Percentiles rank a stretch among this genome's conserved stretches.
These are phyloP conservation scores for Orthonychiurus folsomi DNA, from an alignment of 2,888 invertebrate genomes.

Conservation along the genomic window DNA sequence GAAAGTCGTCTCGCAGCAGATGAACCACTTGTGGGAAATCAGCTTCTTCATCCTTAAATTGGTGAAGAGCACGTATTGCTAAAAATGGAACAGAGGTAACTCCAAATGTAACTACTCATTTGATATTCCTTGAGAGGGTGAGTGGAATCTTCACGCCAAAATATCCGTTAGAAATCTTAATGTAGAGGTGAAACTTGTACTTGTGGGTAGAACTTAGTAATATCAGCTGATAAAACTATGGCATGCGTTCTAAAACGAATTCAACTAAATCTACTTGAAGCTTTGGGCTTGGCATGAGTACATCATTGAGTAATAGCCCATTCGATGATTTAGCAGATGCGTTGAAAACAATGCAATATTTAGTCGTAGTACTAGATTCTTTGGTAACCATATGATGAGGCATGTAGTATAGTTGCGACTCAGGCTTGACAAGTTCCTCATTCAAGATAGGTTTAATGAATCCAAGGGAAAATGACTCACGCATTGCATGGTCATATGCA, in stretches of 20 bases:
- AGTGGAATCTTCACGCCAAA: background rate
- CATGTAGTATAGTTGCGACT: background rate
- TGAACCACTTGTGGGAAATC: background rate
- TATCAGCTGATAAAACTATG: conserved; percentile 4
- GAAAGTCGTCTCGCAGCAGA: background rate
- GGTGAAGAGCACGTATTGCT: background rate
- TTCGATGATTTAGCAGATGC: conserved; percentile 2
- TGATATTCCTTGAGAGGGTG: background rate
- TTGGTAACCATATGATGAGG: conserved; percentile 2
- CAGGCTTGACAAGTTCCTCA: background rate
- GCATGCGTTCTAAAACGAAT: conserved; percentile 7
- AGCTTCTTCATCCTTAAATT: background rate
- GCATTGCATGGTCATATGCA: background rate
- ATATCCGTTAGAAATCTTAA: background rate
- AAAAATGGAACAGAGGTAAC: background rate
- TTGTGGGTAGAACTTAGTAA: conserved; percentile 8
- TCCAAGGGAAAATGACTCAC: background rate
- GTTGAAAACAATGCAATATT: conserved; percentile 7
- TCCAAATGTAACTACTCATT: background rate
- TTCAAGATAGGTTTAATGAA: background rate
- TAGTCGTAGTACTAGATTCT: background rate
- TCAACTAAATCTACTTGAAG: conserved; percentile 7
- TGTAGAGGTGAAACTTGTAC: no score
- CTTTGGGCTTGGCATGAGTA: background rate
- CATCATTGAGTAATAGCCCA: conserved; percentile 6